Evolutionary conservation across 1,140 invertebrate genomes (phyloP).

Genomic region (Bombus polaris): DNA sequence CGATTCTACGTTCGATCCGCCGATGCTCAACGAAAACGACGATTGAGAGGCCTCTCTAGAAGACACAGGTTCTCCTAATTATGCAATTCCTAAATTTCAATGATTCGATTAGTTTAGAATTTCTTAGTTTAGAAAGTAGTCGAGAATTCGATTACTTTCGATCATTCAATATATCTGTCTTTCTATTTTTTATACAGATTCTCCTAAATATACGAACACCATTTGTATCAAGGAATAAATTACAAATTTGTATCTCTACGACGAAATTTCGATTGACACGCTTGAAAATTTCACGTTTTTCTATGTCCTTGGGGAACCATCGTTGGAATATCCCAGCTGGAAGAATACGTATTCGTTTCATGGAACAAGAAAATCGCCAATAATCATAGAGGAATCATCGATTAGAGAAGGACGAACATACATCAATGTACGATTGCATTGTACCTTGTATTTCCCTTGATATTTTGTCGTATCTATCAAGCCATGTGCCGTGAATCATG

Average conservation of each 20-base stretch:
- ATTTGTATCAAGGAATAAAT: not conserved
- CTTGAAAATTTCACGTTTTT: not conserved
- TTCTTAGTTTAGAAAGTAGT: too few species aligned
- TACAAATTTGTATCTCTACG: not conserved
- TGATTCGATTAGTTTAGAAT: not conserved
- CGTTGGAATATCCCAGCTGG: not conserved
- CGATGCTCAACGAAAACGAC: constrained; percentile 41
- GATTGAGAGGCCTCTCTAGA: not conserved
- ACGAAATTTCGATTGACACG: not conserved
- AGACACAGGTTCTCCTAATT: not conserved
- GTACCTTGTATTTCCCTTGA: not conserved
- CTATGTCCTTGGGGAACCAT: not conserved
- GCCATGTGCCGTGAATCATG: not conserved
- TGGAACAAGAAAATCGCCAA: not conserved
- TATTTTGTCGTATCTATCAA: not conserved
- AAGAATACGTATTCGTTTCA: not conserved
- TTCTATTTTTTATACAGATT: not conserved
- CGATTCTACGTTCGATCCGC: constrained; percentile 55
- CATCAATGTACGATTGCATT: not conserved
- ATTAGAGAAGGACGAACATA: not conserved
- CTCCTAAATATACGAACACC: not conserved
- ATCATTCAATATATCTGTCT: not conserved
- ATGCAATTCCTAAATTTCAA: not conserved
- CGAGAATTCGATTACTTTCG: not conserved
- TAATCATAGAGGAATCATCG: not conserved